These are phyloP conservation scores for Propithecus deckenii DNA, from an alignment of 2,797 vertebrate species.

Conservation along the genomic window DNA sequence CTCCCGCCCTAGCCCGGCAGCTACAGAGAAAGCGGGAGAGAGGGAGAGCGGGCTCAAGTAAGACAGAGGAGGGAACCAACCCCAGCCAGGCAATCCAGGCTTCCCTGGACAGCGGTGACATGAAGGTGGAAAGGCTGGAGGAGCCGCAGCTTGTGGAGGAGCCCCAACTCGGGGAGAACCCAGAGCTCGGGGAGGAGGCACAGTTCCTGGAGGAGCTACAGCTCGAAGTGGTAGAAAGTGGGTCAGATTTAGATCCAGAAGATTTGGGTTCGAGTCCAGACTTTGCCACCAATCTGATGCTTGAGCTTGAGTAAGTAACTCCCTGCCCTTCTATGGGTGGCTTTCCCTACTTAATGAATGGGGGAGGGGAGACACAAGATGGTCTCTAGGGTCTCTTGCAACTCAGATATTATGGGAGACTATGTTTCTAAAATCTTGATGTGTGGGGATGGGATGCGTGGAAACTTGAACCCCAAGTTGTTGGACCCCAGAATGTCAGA, in stretches of 20 bases:
- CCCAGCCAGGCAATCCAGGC: background rate
- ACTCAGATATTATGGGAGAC: slow-evolving; percentile 42
- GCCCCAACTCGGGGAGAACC: slow-evolving; percentile 55
- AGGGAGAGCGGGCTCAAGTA: background rate
- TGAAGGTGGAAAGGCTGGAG: slow-evolving; percentile 69
- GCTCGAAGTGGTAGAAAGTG: slow-evolving; percentile 68
- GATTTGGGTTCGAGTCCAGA: slow-evolving; percentile 67
- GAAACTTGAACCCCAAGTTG: background rate
- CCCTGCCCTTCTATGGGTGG: background rate
- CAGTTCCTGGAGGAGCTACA: slow-evolving; percentile 76
- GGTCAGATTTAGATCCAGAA: slow-evolving; percentile 70
- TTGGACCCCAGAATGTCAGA: background rate
- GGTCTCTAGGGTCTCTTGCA: background rate
- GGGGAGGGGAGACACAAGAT: background rate
- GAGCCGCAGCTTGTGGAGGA: slow-evolving; percentile 63
- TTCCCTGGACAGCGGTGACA: slow-evolving; percentile 34
- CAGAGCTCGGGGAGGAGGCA: slow-evolving; percentile 54
- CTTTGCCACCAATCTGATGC: slow-evolving; percentile 77
- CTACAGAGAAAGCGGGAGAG: background rate
- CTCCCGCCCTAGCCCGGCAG: background rate
- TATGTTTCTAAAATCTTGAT: slow-evolving; percentile 1
- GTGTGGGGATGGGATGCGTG: background rate
- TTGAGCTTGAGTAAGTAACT: slow-evolving; percentile 77
- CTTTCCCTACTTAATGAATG: slow-evolving; percentile 37
- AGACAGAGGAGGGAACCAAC: background rate